Conservation (phyloP, 1,140 invertebrate genomes). For the Drosophila rhopaloa region DNA sequence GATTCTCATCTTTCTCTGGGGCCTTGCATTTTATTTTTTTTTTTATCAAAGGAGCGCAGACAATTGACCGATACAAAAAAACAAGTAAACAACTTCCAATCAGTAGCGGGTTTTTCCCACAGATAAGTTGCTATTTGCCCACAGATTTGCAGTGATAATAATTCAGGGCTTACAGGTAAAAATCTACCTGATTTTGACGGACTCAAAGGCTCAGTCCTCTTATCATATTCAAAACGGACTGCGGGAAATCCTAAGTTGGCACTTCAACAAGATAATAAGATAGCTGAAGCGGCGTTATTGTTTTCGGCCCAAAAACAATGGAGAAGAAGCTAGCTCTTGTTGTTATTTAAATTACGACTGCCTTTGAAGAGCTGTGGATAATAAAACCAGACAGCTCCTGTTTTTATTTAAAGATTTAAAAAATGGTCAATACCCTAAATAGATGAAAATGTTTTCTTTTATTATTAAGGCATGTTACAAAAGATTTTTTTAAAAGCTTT, state of each 20-base stretch:
- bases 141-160: constrained; percentile 30
- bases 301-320: constrained; percentile 14
- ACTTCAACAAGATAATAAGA: constrained; percentile 24
- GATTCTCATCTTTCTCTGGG: background rate
- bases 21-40: background rate
- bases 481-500: too few relatives aligned
- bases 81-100: constrained; percentile 32
- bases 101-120: background rate
- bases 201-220: constrained; percentile 3
- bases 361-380: background rate
- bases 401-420: background rate
- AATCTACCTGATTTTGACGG: constrained; percentile 22
- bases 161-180: constrained; percentile 15
- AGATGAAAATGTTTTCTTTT: too few relatives aligned
- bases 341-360: constrained; percentile 10
- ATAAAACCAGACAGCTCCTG: background rate
- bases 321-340: constrained; percentile 11
- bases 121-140: constrained; percentile 13
- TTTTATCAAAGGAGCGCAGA: background rate
- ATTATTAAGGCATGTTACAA: too few relatives aligned
- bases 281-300: constrained; percentile 7
- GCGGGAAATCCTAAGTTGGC: constrained; percentile 13
- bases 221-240: constrained; percentile 11
- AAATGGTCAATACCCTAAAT: too few relatives aligned
- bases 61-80: background rate